Evolutionary conservation across 2,888 invertebrate genomes (phyloP).

Genomic region (Matsumyia berberina): DNA sequence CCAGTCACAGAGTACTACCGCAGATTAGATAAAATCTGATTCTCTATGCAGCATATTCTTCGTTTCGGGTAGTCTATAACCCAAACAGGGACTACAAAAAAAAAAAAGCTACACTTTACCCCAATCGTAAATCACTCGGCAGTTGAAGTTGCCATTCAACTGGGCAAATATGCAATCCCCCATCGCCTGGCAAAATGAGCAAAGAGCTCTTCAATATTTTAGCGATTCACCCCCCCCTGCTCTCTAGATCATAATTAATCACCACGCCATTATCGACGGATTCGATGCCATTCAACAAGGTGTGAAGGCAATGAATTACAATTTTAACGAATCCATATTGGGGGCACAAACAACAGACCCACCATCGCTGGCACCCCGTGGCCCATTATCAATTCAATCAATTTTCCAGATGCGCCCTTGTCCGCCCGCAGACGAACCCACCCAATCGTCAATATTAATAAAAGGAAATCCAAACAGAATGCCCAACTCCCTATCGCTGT

Average conservation of each 20-base stretch:
- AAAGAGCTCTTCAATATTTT: slow-evolving; percentile 10
- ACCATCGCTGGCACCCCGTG: background rate
- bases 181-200: slow-evolving; percentile 19
- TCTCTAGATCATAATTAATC: slow-evolving; percentile 31
- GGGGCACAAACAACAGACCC: background rate
- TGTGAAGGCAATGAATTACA: slow-evolving; percentile 40
- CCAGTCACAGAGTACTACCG: slow-evolving; percentile 28
- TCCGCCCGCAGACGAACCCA: background rate
- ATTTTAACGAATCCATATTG: slow-evolving; percentile 18
- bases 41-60: slow-evolving; percentile 31
- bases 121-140: slow-evolving; percentile 55
- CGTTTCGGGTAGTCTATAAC: too few relatives aligned
- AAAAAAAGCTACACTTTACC: slow-evolving; percentile 25
- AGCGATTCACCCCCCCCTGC: background rate
- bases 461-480: slow-evolving; percentile 47
- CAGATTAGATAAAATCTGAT: slow-evolving; percentile 63
- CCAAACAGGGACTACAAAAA: slow-evolving; percentile 5
- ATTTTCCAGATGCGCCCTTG: slow-evolving; percentile 34
- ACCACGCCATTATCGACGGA: slow-evolving; percentile 17
- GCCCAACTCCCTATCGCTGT: slow-evolving; percentile 32
- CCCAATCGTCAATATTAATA: slow-evolving; percentile 53
- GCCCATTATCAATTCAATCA: slow-evolving; percentile 50
- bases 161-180: slow-evolving; percentile 17
- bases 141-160: slow-evolving; percentile 45
- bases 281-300: slow-evolving; percentile 15